Evolutionary conservation across 2,888 invertebrate species (phyloP), one percentile per base, ranked within the genome.

Genomic region (Ectemnius lituratus): DNA sequence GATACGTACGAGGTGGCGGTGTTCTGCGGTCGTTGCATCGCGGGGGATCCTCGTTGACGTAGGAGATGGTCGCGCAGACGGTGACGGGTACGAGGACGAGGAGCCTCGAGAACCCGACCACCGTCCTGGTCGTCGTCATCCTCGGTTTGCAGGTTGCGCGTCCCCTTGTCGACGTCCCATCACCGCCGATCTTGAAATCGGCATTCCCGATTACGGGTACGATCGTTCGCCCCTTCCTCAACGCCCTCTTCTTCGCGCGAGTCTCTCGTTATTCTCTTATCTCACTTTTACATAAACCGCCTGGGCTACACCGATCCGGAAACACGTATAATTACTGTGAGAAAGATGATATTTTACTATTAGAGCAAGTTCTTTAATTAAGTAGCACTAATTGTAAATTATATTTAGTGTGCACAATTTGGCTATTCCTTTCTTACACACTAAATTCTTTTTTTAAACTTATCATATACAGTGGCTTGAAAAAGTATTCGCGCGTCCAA

Each of bases 1-100:
- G 52, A 52, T 80, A 80, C 80, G 72, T 80, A 80, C 80, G 80
- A 52, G 69, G 80, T 49, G 80, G 80, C 13, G 75, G 67, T 63
- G 52, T 52, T 52, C 62, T 76, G 70, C 78, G 74, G 64, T 83
- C 82, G 80, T 68, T 73, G 76, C 85, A 82, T 74, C 79, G 82
- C 60, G 75, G 65, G 37, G 61, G 66, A 61, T 83, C 81, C 69
- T 78, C 74, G 78, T 68, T 73, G 80, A 68, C 66, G 74, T 83
- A 83, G 59, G 83, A 74, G 67, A 83, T 80, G 60, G 78, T 81
- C 67, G 73, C 83, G 78, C 86, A 86, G 85, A 86, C 86, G 85
- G 82, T 80, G 83, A 83, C 84, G 78, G 86, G 86, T 71, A 80
- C 81, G 83, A 83, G 82, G 75, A 84, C 85, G 63, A 84, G 82